Base-by-base conservation (phyloP, 2,113 vertebrate species). In the Oceanodroma tethys region DNA sequence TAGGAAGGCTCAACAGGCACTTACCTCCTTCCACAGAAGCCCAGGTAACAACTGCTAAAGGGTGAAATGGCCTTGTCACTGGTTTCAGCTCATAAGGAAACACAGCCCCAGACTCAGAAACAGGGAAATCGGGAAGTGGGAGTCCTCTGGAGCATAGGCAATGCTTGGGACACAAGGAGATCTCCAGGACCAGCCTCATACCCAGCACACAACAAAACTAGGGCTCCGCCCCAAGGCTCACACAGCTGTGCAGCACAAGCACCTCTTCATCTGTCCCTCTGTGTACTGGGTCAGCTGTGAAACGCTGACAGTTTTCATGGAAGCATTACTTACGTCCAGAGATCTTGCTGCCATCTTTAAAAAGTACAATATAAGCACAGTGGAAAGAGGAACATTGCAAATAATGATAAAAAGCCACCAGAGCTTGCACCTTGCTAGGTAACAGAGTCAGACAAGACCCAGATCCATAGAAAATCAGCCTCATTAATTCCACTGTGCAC, bases 391-490 rank as follows among this genome's bases (percentile, higher is more conserved):
- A 60, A 67, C 21, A 9, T 25, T 32, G 58, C 20, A 80, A 65
- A 14, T 48, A 8, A 18, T 15, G 45, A 83, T 20, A 53, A 95
- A 95, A 89, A 79, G 42, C 16, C 60, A 94, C 29, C 76, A 79
- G 50, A 92, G 47, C 43, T 82, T 67, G 27, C 68, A 96, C 63
- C 76, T 91, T 74, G 32, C 67, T 50, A 62, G 75, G 16, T 90
- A 86, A 80, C 30, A 78, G 26, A 87, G 48, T 32, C 72, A 50
- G 38, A 86, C n/a, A 86, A 89, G 83, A 94, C 60, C 89, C 89
- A 94, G 84, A 94, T 91, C 70, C 94, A 94, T 40, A 89, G 65
- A 74, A 83, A 95, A 95, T 84, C 56, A 91, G 65, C n/a, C 60
- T 93, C 81, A 68, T 89, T 93, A 94, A 95, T 79, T 91, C 83